Base-by-base conservation (phyloP, 2,797 vertebrate species). In the Lacerta agilis region DNA sequence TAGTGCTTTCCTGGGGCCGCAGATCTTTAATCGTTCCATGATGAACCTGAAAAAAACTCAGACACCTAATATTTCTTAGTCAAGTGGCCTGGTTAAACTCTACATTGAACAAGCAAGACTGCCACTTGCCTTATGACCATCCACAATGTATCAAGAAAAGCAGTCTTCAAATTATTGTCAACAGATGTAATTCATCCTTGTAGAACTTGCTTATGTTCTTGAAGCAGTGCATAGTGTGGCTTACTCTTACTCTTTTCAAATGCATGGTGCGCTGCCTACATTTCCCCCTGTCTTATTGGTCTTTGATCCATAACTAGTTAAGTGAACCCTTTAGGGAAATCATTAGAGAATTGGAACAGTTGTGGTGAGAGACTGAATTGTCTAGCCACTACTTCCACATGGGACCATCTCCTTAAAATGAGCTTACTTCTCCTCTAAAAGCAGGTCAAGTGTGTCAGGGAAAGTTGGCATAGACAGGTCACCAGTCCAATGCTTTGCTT, bases 311-410 rank as follows among this genome's bases (percentile, higher is more conserved):
- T 93, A 96, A 95, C 92, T 96, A 93, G 94, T 55, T 94, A 94
- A 94, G 94, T 95, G 96, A 96, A 95, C 93, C 91, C 96, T 96
- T 91, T 91, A 92, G 94, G 95, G 94, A 96, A 95, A 94, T 96
- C 93, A 94, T 96, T 96, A 96, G 94, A 94, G 94, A 95, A 93
- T 82, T 94, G 90, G 82, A 94, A 92, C 4, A 17, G 82, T 94
- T 93, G 89, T 78, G 25, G 89, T 92, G 85, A 87, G 88, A 79
- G 55, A 90, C 92, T 91, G 91, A 95, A 91, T 91, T 93, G 95
- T 96, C 94, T 97, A 94, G 93, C 94, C 91, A 91, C 96, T 93
- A 94, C 91, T 90, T 95, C 87, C 92, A 88, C 11, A 4, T 86
- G 90, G 94, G 92, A 91, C 92, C 79, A 38, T 88, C 18, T 11